Evolutionary conservation across 2,113 vertebrate genomes (phyloP).

Genomic region (Oryzias celebensis): DNA sequence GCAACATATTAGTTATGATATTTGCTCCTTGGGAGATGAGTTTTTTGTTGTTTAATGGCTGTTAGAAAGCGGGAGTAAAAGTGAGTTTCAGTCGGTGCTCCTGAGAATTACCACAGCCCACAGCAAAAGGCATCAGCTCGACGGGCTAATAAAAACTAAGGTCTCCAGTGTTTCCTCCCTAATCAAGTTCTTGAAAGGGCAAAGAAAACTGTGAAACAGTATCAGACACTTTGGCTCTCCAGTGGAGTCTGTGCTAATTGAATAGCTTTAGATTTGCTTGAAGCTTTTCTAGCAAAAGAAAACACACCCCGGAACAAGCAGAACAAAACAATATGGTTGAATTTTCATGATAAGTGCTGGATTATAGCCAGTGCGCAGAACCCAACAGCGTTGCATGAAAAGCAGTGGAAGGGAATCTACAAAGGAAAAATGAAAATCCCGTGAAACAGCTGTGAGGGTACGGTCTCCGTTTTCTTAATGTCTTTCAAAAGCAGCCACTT

Average conservation of each 20-base stretch:
- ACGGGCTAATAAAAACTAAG: constrained; percentile 24
- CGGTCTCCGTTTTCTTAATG: not conserved
- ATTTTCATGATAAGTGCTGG: constrained; percentile 2
- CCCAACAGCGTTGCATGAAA: not conserved
- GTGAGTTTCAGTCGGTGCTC: constrained; percentile 34
- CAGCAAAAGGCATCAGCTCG: constrained; percentile 14
- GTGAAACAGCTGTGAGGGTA: not conserved
- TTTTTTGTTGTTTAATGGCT: constrained; percentile 15
- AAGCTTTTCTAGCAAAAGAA: constrained; percentile 30
- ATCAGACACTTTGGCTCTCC: constrained; percentile 24
- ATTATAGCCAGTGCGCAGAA: not conserved
- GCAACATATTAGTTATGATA: not conserved
- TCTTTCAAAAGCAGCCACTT: not conserved
- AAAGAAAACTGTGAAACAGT: constrained; percentile 25
- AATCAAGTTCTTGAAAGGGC: constrained; percentile 21
- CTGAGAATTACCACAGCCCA: constrained; percentile 13
- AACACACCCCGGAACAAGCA: constrained; percentile 9
- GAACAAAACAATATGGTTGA: not conserved
- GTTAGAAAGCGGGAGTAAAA: constrained; percentile 19
- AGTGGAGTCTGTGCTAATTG: constrained; percentile 29
- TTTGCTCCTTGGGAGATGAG: not conserved
- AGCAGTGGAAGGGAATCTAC: not conserved
- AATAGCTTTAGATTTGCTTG: constrained; percentile 41
- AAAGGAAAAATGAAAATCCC: not conserved
- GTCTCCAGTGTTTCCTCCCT: constrained; percentile 24